phyloP scores from a whole-genome alignment of 2,888 invertebrate species.

The Ptychoptera albimana region DNA sequence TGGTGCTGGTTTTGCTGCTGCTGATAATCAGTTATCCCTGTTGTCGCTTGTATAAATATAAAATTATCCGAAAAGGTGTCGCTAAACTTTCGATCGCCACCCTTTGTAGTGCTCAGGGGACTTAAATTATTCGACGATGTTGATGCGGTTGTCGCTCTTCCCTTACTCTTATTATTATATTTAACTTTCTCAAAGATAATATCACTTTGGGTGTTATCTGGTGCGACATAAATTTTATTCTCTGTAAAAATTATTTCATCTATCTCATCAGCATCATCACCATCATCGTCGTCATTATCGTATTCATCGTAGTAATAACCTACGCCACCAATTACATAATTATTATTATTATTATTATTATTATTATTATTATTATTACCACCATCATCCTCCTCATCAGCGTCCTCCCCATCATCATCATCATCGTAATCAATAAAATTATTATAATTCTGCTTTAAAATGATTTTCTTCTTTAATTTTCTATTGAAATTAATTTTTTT shows the following conservation, averaged over 20 bases:
- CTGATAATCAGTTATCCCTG: too few relatives aligned
- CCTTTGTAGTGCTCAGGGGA: too few relatives aligned
- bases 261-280: neutral
- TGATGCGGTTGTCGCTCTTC: neutral
- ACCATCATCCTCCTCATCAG: neutral
- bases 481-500: neutral
- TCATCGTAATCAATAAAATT: too few relatives aligned
- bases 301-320: too few relatives aligned
- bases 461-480: too few relatives aligned
- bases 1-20: too few relatives aligned
- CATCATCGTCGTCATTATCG: too few relatives aligned
- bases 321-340: neutral
- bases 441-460: too few relatives aligned
- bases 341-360: neutral
- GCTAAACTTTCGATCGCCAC: too few relatives aligned
- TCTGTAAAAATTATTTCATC: neutral
- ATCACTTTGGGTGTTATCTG: neutral
- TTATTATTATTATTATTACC: neutral
- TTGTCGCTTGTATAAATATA: too few relatives aligned
- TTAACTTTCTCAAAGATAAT: neutral
- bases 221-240: neutral
- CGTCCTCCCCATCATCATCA: neutral
- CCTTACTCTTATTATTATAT: neutral
- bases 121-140: neutral
- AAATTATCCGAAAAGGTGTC: too few relatives aligned